Conservation (phyloP, 2,113 vertebrate genomes). For the Redunca redunca region DNA sequence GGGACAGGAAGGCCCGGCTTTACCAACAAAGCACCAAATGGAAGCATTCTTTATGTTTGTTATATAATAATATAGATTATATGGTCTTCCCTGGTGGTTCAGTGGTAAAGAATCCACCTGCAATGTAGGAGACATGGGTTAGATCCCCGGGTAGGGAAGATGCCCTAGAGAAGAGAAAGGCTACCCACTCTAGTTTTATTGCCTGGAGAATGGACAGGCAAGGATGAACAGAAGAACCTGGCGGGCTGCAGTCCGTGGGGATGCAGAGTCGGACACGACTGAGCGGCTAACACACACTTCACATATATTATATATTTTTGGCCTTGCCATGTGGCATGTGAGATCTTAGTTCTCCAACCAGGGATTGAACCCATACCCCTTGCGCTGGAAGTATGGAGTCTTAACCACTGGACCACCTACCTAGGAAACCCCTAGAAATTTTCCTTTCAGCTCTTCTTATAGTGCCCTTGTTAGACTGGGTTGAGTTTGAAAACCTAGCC, state of each 20-base stretch:
- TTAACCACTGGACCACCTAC: neutral
- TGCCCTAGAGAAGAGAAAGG: neutral
- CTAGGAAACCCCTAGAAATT: neutral
- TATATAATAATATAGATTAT: neutral
- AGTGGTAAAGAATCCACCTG: neutral
- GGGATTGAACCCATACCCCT: neutral
- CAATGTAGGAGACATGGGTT: neutral
- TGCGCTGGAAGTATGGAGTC: neutral
- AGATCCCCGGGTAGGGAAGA: neutral
- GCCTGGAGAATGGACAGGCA: neutral
- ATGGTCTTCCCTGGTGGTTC: neutral
- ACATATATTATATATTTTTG: neutral
- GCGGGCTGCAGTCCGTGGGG: neutral
- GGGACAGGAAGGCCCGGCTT: fast-evolving
- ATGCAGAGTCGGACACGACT: fast-evolving
- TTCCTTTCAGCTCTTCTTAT: fast-evolving
- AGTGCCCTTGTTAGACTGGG: neutral
- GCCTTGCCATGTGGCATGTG: neutral
- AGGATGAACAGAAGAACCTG: neutral
- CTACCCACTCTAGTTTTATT: neutral
- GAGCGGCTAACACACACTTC: neutral
- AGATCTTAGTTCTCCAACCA: neutral
- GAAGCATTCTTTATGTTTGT: neutral
- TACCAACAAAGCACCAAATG: fast-evolving
- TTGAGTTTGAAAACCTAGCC: neutral